Evolutionary conservation across 2,888 invertebrate genomes (phyloP).

Genomic region (Heliconius erato): DNA sequence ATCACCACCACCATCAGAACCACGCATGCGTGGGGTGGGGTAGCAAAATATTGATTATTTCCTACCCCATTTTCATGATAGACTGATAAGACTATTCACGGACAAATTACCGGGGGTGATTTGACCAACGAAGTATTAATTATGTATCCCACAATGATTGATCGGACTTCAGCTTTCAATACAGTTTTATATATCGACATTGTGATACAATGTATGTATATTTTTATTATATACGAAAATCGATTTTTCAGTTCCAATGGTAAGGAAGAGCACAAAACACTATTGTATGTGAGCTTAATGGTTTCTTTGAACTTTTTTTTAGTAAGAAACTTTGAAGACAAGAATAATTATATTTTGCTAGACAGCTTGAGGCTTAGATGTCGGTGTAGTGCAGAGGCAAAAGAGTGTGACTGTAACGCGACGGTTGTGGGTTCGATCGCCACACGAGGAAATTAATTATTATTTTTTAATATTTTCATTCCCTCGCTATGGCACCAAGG

Average conservation of each 20-base stretch:
- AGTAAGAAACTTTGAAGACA: neutral
- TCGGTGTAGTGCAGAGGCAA: too few relatives aligned
- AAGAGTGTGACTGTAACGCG: too few relatives aligned
- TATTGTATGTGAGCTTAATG: neutral
- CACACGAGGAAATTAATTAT: too few relatives aligned
- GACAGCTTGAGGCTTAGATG: too few relatives aligned
- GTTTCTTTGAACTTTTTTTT: neutral
- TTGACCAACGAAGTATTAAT: slow-evolving; percentile 74
- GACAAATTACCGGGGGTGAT: slow-evolving; percentile 79
- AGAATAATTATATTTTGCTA: neutral
- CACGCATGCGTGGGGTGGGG: slow-evolving; percentile 83
- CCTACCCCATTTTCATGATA: slow-evolving; percentile 76
- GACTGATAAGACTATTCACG: slow-evolving; percentile 78
- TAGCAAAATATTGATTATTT: slow-evolving; percentile 80
- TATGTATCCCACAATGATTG: slow-evolving; percentile 81
- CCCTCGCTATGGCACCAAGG: too few relatives aligned
- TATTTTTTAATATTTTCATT: too few relatives aligned
- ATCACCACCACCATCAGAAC: slow-evolving; percentile 77
- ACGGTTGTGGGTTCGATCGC: too few relatives aligned
- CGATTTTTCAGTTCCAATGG: neutral
- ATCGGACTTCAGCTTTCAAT: slow-evolving; percentile 64
- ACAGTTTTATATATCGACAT: slow-evolving; percentile 46
- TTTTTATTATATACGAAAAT: neutral
- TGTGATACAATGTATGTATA: slow-evolving; percentile 6
- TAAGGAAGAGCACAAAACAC: neutral